Conservation (phyloP, 2,888 invertebrate species). For the Cataglyphis albicans region DNA sequence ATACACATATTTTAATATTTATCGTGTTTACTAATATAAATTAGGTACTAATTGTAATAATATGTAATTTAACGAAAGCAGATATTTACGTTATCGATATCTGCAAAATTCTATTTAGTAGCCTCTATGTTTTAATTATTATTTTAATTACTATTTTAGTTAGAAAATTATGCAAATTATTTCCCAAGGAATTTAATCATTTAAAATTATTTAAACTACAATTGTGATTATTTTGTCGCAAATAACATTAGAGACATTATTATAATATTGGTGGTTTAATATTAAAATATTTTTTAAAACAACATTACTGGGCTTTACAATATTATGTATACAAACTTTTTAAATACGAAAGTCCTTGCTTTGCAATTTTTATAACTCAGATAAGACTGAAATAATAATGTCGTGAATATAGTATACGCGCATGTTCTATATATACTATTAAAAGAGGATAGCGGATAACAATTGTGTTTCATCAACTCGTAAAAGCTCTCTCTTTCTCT, state of each 20-base stretch:
- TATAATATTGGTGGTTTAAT: background rate
- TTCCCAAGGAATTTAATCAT: background rate
- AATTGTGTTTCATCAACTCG: constrained; percentile 21
- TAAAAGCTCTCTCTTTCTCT: background rate
- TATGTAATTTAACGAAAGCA: too few relatives aligned
- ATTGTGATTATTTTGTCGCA: background rate
- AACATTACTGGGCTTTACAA: background rate
- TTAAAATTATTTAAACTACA: background rate
- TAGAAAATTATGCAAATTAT: background rate
- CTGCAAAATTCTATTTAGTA: background rate
- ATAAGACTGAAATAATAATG: background rate
- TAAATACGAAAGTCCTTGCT: background rate
- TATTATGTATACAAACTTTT: background rate
- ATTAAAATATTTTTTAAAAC: background rate
- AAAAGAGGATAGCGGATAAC: constrained; percentile 25
- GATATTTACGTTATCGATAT: background rate
- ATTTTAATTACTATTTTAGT: constrained; percentile 7
- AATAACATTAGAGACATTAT: background rate
- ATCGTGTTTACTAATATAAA: too few relatives aligned
- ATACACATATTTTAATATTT: too few relatives aligned
- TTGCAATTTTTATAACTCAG: background rate
- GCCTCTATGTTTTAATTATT: background rate
- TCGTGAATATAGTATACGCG: background rate
- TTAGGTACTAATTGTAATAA: too few relatives aligned
- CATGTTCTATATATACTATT: constrained; percentile 16